Percentiles rank a stretch among this genome's conserved stretches.
phyloP scores from a whole-genome alignment of 2,797 vertebrate genomes.

The Taeniopygia guttata region DNA sequence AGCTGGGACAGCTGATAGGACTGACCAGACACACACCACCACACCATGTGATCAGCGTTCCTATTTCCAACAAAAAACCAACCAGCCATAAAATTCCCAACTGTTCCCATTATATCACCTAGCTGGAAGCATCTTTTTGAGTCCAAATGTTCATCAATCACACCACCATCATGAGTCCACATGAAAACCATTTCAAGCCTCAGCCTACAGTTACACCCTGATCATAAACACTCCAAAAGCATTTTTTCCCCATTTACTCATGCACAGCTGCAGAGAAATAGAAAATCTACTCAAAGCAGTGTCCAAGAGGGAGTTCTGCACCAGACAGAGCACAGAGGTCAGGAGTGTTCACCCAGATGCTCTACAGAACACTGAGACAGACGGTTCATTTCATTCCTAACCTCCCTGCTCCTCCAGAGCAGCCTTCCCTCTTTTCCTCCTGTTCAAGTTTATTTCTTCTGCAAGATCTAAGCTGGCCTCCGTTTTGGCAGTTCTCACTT shows the following conservation, averaged over 20 bases:
- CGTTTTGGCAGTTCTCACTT: neutral
- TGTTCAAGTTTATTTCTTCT: neutral
- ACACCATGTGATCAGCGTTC: neutral
- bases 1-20: neutral
- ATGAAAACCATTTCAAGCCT: neutral
- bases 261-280: constrained; percentile 6
- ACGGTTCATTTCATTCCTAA: neutral
- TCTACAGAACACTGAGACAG: neutral
- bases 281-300: neutral
- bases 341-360: neutral
- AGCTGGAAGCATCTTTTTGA: constrained; percentile 6
- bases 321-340: neutral
- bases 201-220: neutral
- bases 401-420: neutral
- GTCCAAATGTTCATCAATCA: constrained; percentile 22
- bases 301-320: neutral
- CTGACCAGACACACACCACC: neutral
- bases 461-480: neutral
- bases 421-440: neutral
- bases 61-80: neutral
- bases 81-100: constrained; percentile 21
- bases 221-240: neutral
- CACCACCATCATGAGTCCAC: neutral
- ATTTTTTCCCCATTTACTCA: neutral
- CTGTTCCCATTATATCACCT: constrained; percentile 28